phyloP scores from a whole-genome alignment of 2,888 invertebrate genomes.

The Thymelicus acteon region DNA sequence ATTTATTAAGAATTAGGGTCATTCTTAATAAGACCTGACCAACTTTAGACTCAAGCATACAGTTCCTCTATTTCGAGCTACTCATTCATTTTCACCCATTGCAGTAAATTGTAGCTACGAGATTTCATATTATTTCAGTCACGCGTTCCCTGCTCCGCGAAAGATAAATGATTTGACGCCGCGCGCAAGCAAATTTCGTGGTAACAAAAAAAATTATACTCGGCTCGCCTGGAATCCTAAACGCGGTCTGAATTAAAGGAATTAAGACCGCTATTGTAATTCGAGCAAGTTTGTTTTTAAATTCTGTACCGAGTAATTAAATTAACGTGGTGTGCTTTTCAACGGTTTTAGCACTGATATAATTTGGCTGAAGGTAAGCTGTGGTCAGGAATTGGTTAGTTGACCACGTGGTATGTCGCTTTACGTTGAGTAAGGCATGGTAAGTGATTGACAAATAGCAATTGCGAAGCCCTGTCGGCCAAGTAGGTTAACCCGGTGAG shows the following conservation, averaged over 20 bases:
- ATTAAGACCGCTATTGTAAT: conserved; percentile 16
- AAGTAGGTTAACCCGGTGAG: too few species aligned
- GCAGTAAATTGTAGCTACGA: conserved; percentile 16
- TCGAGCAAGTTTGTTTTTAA: not conserved
- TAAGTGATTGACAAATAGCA: too few species aligned
- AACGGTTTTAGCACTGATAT: too few species aligned
- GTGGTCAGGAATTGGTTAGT: too few species aligned
- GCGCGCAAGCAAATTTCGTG: conserved; percentile 31
- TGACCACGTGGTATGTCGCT: too few species aligned
- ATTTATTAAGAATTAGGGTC: too few species aligned
- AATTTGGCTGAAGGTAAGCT: too few species aligned
- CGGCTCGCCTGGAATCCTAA: conserved; percentile 12
- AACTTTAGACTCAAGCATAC: not conserved
- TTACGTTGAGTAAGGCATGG: too few species aligned
- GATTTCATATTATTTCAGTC: conserved; percentile 16
- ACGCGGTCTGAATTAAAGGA: conserved; percentile 1
- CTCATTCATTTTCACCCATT: conserved; percentile 5
- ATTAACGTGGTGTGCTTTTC: too few species aligned
- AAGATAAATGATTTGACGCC: conserved; percentile 19
- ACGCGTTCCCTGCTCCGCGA: conserved; percentile 7
- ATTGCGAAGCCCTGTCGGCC: too few species aligned
- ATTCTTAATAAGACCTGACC: too few species aligned
- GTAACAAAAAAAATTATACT: conserved; percentile 26
- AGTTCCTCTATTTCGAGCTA: not conserved
- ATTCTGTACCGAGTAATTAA: not conserved